Base-by-base conservation (phyloP, 1,140 invertebrate genomes). In the Hirudo medicinalis region DNA sequence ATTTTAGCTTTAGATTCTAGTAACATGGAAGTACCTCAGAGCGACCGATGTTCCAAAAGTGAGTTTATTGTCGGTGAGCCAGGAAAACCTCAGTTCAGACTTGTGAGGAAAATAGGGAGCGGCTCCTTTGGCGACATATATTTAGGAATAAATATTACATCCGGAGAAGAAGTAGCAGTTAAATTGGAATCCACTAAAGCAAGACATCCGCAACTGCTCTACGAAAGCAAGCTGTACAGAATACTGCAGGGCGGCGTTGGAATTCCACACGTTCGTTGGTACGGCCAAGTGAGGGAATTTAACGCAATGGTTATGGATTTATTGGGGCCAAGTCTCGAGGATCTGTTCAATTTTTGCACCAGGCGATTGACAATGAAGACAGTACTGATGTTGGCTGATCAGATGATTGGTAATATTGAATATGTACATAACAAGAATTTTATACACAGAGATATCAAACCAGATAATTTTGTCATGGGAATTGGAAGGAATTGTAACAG, bases 231-330 rank as follows among this genome's bases (percentile, higher is more conserved):
- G 86, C 84, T 95, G 74, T 85, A 86, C 76, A 83, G 82, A 77
- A 90, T 96, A 82, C 85, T 97, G 75, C 90, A 91, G 80, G 94
- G 93, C 74, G 94, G 93, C 76, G 86, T 92, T 73, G 96, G 96
- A 79, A 88, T 99, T 83, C 96, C 96, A 78, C 93, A 97, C 87
- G 92, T 98, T 77, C 95, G 92, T 86, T 98, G 98, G 85, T 97
- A 98, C 85, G 96, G 96, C 73, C 98, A 94, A 85, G 93, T 92
- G 76, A 97, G 97, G 85, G 91, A 95, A 75, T 71, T 60, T 55
- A 71, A 71, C 22, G 57, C 57, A 9, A 57, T 71, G 54, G 57
- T 71, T 32, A 71, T 71, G 70, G 70, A 71, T 25, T 54, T 71
- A 20, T 63, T 71, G 27, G 70, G 70, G 2, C 70, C 70, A 54